Percentiles rank a stretch among this genome's conserved stretches.
Evolutionary conservation across 2,113 vertebrate genomes (phyloP).

Genomic region (Calonectris borealis): DNA sequence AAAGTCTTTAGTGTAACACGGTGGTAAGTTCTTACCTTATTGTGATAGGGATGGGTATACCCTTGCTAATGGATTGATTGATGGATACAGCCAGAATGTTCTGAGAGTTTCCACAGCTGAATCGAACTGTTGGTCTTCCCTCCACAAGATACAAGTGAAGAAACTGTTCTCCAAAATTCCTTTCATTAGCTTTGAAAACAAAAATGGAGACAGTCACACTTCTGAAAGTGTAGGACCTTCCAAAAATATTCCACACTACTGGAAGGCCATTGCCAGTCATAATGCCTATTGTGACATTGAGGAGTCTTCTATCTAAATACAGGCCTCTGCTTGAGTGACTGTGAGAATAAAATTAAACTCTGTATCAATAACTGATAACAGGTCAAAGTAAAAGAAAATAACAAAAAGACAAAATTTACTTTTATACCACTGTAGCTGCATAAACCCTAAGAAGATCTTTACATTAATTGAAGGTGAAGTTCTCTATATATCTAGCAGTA

Average conservation of each 20-base stretch:
- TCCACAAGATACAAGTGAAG: slow-evolving; percentile 86
- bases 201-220: neutral
- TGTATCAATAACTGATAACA: neutral
- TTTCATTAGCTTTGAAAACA: slow-evolving; percentile 77
- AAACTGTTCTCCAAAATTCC: slow-evolving; percentile 77
- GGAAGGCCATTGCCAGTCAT: rapidly evolving
- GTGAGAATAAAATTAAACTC: neutral
- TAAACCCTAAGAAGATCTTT: neutral
- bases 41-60: slow-evolving; percentile 70
- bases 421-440: neutral
- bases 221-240: neutral
- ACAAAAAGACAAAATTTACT: neutral
- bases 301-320: neutral
- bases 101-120: slow-evolving; percentile 74
- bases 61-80: slow-evolving; percentile 68
- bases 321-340: neutral
- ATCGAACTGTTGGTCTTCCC: slow-evolving; percentile 73
- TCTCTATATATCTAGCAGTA: neutral
- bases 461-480: neutral
- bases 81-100: slow-evolving; percentile 72
- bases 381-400: neutral
- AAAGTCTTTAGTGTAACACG: neutral
- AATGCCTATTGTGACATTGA: rapidly evolving
- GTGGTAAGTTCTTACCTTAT: slow-evolving; percentile 70
- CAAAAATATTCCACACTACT: neutral